phyloP scores from a whole-genome alignment of 2,797 vertebrate species.

The Capromys pilorides region DNA sequence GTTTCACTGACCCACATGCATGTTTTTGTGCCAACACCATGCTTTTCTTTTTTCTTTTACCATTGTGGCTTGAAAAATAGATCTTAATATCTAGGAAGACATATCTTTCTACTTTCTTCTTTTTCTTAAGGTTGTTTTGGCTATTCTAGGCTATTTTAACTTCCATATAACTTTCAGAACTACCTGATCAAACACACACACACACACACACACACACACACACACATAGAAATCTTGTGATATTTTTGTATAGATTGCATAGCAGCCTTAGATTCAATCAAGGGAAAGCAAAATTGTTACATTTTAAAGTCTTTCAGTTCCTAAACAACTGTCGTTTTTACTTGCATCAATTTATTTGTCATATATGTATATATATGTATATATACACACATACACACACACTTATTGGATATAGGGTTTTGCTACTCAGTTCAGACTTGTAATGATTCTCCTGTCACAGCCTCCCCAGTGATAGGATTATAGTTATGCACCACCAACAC shows the following conservation, averaged over 20 bases:
- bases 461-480: no score
- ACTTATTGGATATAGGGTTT: no score
- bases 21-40: neutral
- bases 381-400: no score
- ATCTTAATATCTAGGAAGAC: neutral
- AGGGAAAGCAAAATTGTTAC: neutral
- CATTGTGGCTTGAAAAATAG: neutral
- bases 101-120: neutral
- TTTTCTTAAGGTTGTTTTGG: neutral
- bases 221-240: neutral
- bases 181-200: neutral
- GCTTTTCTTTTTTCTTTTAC: neutral
- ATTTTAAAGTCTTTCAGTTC: neutral
- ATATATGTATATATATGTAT: no score
- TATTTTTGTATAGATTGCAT: neutral
- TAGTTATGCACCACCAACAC: no score
- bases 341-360: neutral
- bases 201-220: neutral
- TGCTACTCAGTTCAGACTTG: no score
- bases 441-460: no score
- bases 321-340: neutral
- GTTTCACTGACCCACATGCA: neutral
- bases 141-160: constrained; percentile 7
- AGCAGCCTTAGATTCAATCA: neutral
- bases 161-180: neutral